Conservation (phyloP, 1,140 invertebrate species). For the Octopus sinensis region DNA sequence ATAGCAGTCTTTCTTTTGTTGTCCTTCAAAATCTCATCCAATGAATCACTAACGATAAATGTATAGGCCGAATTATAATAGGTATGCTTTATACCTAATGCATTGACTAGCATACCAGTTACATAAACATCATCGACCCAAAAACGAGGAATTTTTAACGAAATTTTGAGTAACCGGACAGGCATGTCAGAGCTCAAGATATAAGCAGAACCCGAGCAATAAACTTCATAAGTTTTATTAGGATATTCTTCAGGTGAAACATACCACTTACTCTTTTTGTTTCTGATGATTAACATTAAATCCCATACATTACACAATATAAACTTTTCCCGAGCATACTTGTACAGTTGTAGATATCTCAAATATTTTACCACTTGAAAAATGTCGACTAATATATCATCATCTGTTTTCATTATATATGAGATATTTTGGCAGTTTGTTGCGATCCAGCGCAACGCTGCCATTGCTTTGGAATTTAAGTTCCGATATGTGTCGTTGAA, state of each 20-base stretch:
- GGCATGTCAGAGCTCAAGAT: conserved; percentile 52
- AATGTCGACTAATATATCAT: conserved; percentile 75
- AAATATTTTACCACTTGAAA: conserved; percentile 30
- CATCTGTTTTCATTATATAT: conserved; percentile 85
- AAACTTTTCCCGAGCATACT: conserved; percentile 16
- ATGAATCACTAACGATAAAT: too few species aligned
- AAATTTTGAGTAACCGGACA: conserved; percentile 42
- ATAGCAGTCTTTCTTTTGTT: too few species aligned
- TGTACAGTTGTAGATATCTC: conserved; percentile 29
- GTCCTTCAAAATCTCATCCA: too few species aligned
- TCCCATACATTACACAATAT: conserved; percentile 31
- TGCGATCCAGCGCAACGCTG: conserved; percentile 77
- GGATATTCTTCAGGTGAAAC: conserved; percentile 46
- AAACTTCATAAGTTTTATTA: conserved; percentile 33
- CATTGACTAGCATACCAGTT: conserved; percentile 42
- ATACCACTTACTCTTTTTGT: conserved; percentile 55
- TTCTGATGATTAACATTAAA: conserved; percentile 32
- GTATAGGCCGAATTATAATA: too few species aligned
- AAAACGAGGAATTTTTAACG: conserved; percentile 38
- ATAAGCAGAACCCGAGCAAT: conserved; percentile 57
- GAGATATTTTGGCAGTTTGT: conserved; percentile 65
- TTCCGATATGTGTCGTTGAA: conserved; percentile 43
- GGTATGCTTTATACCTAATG: too few species aligned
- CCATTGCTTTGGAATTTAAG: conserved; percentile 64
- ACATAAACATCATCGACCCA: conserved; percentile 56